Evolutionary conservation across 2,113 vertebrate species (phyloP), one percentile per base, ranked within the genome.

Genomic region (Pedetes capensis): DNA sequence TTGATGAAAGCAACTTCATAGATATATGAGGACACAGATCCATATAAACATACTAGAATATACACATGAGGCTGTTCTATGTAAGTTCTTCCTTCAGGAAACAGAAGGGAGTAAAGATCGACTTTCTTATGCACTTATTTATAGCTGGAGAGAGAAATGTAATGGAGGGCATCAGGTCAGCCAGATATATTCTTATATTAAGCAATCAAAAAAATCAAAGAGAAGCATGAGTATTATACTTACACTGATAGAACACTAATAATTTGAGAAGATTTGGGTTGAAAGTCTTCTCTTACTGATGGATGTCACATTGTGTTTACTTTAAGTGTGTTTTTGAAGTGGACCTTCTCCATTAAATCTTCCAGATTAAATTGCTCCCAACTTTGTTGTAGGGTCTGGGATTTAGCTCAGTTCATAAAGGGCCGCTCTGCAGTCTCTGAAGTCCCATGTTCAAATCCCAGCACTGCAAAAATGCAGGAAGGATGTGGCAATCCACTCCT

Each of bases 271-370:
- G 8, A 61, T 42, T 91, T 87, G 47, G 4, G 23, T 59, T 76
- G 53, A 91, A 87, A 76, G 61, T 42, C 51, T 89, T 87, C 53
- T 93, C 74, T 91, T 76, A 61, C 61, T 78, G 44, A 83, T 49
- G 83, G 44, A 49, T 42, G 47, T 63, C 22, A 78, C 25, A 59
- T 74, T 93, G 39, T 87, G 44, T 87, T 51, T 64, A 47, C 64
- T 39, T 76, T 37, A n/a, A 61, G 44, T 59, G 44, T 81, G 64
- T 39, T 82, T 93, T 83, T 87, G 87, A 94, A 96, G 75, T 78
- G 63, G 55, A 16, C 20, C 63, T 61, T 83, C 91, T 87, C 75
- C 81, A 87, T 89, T 95, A 85, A 79, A 71, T 23, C 51, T 83
- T 93, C 32, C 51, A 83, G 76, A 88, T 91, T 87, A 80, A 87